phyloP scores from a whole-genome alignment of 2,888 invertebrate genomes.

The Caenorhabditis becei region DNA sequence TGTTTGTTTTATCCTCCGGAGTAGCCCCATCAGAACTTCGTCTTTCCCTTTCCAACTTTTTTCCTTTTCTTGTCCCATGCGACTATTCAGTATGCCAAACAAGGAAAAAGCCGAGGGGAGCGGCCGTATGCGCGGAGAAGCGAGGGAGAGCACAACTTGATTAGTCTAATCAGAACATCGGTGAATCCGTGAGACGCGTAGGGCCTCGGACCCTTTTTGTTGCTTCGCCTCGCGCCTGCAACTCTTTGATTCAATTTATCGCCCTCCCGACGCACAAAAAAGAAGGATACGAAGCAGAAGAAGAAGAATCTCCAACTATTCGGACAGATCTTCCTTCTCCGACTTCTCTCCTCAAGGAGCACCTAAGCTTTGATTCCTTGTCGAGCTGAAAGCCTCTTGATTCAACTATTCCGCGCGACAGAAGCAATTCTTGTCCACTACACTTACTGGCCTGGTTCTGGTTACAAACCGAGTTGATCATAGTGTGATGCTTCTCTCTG shows the following conservation, averaged over 20 bases:
- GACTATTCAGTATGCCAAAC: conserved; percentile 55
- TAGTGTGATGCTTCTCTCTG: conserved; percentile 1
- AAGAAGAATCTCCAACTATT: conserved; percentile 22
- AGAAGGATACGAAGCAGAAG: not conserved
- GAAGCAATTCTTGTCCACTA: conserved; percentile 17
- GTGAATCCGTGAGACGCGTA: conserved; percentile 36
- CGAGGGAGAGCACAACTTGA: conserved; percentile 58
- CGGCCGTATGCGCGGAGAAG: conserved; percentile 18
- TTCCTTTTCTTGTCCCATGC: conserved; percentile 27
- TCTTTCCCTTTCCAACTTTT: conserved; percentile 1
- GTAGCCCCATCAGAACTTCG: not conserved
- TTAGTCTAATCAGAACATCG: conserved; percentile 67
- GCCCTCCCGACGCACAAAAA: conserved; percentile 51
- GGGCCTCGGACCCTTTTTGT: conserved; percentile 28
- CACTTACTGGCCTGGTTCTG: conserved; percentile 1
- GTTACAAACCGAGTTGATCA: not conserved
- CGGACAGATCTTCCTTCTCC: conserved; percentile 28
- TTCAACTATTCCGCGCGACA: conserved; percentile 44
- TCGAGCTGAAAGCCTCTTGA: conserved; percentile 41
- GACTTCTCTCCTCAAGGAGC: conserved; percentile 14
- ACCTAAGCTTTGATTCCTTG: conserved; percentile 55
- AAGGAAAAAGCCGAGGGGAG: conserved; percentile 30
- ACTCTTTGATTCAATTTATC: conserved; percentile 63
- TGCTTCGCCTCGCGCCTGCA: conserved; percentile 47
- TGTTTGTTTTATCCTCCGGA: not conserved